These are phyloP conservation scores for Dicaeum eximium DNA, from an alignment of 2,113 vertebrate genomes.

Conservation along the genomic window DNA sequence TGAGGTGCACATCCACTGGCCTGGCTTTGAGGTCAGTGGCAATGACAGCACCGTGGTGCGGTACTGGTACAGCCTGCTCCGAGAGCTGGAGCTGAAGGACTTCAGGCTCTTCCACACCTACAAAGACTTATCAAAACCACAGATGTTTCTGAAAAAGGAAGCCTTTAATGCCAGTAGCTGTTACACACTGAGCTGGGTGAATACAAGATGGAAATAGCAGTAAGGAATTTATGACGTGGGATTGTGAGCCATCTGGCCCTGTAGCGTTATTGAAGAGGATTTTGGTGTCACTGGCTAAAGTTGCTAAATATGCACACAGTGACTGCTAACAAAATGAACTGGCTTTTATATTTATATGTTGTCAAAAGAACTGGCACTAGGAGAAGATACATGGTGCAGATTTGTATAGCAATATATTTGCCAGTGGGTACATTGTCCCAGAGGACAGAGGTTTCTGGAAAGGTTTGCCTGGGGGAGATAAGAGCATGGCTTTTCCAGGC, in stretches of 20 bases:
- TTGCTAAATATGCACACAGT: neutral
- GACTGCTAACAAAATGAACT: neutral
- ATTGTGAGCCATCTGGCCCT: neutral
- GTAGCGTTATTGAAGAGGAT: neutral
- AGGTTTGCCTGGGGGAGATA: neutral
- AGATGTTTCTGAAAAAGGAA: conserved; percentile 85
- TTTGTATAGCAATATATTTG: neutral
- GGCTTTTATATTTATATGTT: neutral
- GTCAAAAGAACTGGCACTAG: neutral
- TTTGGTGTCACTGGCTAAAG: neutral
- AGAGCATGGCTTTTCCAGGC: neutral
- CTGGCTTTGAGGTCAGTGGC: conserved; percentile 92
- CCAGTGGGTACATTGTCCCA: neutral
- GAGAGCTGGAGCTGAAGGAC: conserved; percentile 83
- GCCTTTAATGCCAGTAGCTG: conserved; percentile 88
- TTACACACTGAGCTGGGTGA: conserved; percentile 91
- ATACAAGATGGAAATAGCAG: conserved; percentile 80
- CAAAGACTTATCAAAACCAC: conserved; percentile 82
- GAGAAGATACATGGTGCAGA: neutral
- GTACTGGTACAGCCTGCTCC: conserved; percentile 95
- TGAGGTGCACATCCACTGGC: conserved; percentile 93
- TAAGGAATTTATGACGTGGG: neutral
- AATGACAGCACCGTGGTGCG: conserved; percentile 86
- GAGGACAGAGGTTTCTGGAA: neutral
- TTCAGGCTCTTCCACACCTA: conserved; percentile 88